Evolutionary conservation across 2,113 vertebrate genomes (phyloP).

Genomic region (Megaceryle maxima): DNA sequence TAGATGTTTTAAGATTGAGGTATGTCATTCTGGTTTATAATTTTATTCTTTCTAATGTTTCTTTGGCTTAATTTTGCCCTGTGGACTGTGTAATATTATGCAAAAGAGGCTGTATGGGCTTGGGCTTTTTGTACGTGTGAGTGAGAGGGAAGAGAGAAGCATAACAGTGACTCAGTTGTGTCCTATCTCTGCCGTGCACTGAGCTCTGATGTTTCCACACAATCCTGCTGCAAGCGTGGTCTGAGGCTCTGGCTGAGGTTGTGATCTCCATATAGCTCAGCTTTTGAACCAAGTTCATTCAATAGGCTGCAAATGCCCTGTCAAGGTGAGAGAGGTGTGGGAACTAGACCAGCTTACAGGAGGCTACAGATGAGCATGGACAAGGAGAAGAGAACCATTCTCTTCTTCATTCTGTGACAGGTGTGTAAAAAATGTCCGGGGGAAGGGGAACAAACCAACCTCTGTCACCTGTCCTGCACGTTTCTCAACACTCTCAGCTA

Average conservation of each 20-base stretch:
- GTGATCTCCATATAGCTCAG: neutral
- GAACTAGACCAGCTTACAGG: neutral
- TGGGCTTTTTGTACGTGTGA: neutral
- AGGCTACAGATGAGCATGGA: neutral
- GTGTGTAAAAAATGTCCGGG: rapidly evolving
- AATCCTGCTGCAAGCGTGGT: neutral
- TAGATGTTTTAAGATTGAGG: neutral
- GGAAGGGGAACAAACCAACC: neutral
- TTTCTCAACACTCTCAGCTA: neutral
- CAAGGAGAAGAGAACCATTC: neutral
- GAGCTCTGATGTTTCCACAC: neutral
- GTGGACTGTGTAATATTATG: neutral
- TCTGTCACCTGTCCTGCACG: neutral
- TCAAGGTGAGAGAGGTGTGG: neutral
- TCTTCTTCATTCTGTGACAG: neutral
- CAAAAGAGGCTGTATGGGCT: neutral
- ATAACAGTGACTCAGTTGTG: neutral
- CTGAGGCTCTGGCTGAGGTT: neutral
- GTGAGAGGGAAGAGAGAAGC: neutral
- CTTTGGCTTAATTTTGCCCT: neutral
- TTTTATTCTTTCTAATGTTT: neutral
- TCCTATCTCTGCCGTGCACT: neutral
- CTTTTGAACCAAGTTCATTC: neutral
- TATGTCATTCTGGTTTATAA: neutral
- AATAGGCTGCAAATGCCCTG: neutral